A percentile compares a stretch with the other conserved stretches of the same genome.
Conservation (phyloP, 2,113 vertebrate genomes). For the Myrmecobius fasciatus region DNA sequence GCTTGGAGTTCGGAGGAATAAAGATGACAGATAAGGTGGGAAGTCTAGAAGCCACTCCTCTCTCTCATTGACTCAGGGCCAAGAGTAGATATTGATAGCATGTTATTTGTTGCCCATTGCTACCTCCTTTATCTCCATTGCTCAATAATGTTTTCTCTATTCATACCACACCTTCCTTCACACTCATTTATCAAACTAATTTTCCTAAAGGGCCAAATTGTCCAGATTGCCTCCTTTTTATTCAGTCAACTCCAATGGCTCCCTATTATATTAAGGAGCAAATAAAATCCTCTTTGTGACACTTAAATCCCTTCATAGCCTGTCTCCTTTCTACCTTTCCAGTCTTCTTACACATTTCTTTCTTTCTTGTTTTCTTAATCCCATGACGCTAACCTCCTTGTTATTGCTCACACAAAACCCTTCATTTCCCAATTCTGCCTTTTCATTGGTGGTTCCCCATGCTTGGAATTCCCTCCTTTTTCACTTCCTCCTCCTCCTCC, state of each 20-base stretch:
- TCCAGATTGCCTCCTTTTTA: background rate
- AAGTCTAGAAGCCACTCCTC: background rate
- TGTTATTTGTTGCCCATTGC: background rate
- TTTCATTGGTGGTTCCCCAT: background rate
- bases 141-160: background rate
- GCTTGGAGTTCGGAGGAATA: background rate
- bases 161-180: background rate
- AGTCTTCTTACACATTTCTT: background rate
- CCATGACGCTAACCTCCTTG: background rate
- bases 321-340: background rate
- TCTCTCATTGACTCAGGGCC: background rate
- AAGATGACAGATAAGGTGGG: background rate
- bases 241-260: background rate
- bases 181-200: background rate
- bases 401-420: background rate
- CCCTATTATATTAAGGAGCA: background rate
- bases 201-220: background rate
- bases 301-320: background rate
- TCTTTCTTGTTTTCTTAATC: background rate
- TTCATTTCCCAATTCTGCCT: background rate
- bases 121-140: background rate
- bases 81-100: background rate
- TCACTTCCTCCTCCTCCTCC: background rate
- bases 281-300: background rate
- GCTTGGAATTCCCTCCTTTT: background rate